Evolutionary conservation across 2,888 invertebrate species (phyloP).

Genomic region (Pegoplata infirma): DNA sequence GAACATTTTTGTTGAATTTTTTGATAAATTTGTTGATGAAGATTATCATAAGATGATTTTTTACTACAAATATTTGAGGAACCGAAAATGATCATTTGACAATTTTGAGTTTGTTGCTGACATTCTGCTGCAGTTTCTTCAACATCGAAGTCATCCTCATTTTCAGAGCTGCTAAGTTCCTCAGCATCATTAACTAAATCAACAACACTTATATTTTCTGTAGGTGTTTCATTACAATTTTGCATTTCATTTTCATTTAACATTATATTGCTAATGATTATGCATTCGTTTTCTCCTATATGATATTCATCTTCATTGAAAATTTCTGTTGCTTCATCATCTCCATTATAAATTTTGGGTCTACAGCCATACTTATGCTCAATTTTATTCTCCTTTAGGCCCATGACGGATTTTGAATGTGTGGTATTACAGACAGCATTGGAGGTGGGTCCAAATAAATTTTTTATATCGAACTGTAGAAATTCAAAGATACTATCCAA

Average conservation of each 20-base stretch:
- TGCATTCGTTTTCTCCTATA: too few species aligned
- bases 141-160: not conserved
- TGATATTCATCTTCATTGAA: not conserved
- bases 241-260: not conserved
- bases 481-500: not conserved
- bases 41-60: not conserved
- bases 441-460: not conserved
- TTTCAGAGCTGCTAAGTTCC: not conserved
- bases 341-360: not conserved
- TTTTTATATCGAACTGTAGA: not conserved
- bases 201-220: not conserved
- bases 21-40: not conserved
- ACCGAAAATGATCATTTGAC: not conserved
- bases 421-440: not conserved
- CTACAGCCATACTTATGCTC: not conserved
- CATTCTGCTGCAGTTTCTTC: not conserved
- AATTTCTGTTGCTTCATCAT: not conserved
- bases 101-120: not conserved
- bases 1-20: slow-evolving; percentile 34
- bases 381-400: not conserved
- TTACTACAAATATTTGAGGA: not conserved
- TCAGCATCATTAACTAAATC: not conserved
- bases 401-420: not conserved
- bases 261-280: not conserved
- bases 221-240: not conserved